Percentiles rank a stretch among this genome's conserved stretches.
phyloP scores from a whole-genome alignment of 2,113 vertebrate species.

The Hypanus sabinus region DNA sequence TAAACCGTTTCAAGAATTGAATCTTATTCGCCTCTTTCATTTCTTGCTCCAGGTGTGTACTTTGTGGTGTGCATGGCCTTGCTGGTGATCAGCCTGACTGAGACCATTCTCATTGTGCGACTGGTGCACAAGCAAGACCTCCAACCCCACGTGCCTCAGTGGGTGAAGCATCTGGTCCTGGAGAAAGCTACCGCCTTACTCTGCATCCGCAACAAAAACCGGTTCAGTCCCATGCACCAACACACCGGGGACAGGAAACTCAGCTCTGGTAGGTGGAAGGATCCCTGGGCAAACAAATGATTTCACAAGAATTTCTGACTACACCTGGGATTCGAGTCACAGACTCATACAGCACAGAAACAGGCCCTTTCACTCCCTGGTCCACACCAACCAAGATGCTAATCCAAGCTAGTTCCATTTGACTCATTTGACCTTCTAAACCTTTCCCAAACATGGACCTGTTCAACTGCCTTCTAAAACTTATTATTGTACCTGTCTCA shows the following conservation, averaged over 20 bases:
- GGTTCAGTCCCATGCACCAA: constrained; percentile 50
- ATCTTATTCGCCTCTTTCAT: background rate
- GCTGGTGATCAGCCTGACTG: constrained; percentile 84
- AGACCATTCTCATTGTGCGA: constrained; percentile 86
- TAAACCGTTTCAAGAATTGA: background rate
- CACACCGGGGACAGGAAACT: constrained; percentile 40
- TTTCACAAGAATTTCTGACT: background rate
- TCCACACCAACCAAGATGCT: background rate
- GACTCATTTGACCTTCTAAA: too few species aligned
- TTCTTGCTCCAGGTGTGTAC: constrained; percentile 67
- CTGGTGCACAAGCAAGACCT: constrained; percentile 91
- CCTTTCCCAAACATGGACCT: too few species aligned
- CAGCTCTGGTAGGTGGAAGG: background rate
- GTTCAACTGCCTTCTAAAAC: too few species aligned
- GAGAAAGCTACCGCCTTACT: constrained; percentile 67
- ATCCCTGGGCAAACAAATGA: background rate
- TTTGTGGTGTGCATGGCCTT: constrained; percentile 97
- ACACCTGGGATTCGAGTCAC: too few species aligned
- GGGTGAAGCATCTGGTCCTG: constrained; percentile 75
- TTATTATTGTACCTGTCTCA: too few species aligned
- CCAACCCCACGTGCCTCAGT: constrained; percentile 75
- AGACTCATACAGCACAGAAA: too few species aligned
- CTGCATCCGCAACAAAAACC: constrained; percentile 65
- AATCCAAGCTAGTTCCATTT: too few species aligned
- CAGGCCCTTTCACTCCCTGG: background rate